These are phyloP conservation scores for Acropora yongei DNA, from an alignment of 64 coral and sea anemone genomes.

Conservation along the genomic window DNA sequence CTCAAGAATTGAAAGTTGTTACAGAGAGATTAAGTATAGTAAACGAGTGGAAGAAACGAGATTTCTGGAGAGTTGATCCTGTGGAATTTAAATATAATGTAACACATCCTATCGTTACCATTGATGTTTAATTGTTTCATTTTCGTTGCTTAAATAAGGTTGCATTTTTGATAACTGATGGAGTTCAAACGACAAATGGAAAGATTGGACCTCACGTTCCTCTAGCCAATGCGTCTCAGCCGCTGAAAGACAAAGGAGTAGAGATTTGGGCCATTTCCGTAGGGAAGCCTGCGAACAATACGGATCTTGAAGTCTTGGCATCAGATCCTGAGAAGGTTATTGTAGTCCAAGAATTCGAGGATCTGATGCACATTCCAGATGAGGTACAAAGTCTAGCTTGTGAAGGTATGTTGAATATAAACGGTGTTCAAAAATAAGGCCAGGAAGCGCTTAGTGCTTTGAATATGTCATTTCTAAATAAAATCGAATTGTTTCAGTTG, in stretches of 20 bases:
- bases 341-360: conserved; percentile 12
- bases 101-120: too few relatives aligned
- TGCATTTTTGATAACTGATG: conserved; percentile 57
- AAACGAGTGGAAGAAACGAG: too few relatives aligned
- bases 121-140: not conserved
- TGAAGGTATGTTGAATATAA: conserved; percentile 23
- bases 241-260: conserved; percentile 78
- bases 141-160: not conserved
- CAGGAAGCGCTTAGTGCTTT: too few relatives aligned
- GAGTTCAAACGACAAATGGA: conserved; percentile 49
- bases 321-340: conserved; percentile 45
- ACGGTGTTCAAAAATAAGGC: not conserved
- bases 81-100: too few relatives aligned
- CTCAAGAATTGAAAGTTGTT: too few relatives aligned
- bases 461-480: too few relatives aligned
- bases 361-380: conserved; percentile 3
- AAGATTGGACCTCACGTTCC: conserved; percentile 29
- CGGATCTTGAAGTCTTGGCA: conserved; percentile 35
- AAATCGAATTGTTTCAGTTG: too few relatives aligned
- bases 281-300: conserved; percentile 30
- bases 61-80: too few relatives aligned
- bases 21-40: too few relatives aligned
- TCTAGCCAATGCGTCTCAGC: conserved; percentile 59
- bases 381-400: conserved; percentile 11
- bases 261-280: conserved; percentile 64